These are phyloP conservation scores for Caretta caretta DNA, from an alignment of 2,113 vertebrate genomes.

Conservation along the genomic window DNA sequence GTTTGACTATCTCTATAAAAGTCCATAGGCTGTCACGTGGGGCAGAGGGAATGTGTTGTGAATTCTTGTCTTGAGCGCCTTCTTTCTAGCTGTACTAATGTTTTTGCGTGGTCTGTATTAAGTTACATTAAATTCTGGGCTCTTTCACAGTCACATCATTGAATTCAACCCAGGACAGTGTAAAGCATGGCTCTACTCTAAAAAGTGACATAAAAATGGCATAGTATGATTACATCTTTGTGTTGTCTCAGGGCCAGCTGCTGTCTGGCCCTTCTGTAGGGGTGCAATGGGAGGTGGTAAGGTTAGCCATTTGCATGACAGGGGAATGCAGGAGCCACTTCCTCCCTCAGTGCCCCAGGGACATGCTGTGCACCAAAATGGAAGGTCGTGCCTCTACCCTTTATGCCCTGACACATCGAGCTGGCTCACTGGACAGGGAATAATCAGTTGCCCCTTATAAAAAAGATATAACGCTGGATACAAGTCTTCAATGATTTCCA, in stretches of 20 bases:
- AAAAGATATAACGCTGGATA: background rate
- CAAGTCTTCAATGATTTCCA: background rate
- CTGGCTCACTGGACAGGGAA: background rate
- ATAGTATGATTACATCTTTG: background rate
- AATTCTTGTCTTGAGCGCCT: background rate
- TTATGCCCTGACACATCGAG: background rate
- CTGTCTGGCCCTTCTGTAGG: background rate
- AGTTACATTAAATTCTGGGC: background rate
- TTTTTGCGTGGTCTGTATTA: background rate
- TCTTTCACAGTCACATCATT: background rate
- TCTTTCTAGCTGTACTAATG: background rate
- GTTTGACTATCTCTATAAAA: background rate
- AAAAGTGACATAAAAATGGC: background rate
- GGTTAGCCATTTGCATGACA: background rate
- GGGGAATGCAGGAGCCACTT: background rate
- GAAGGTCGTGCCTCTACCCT: background rate
- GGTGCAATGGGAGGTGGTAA: rapidly evolving
- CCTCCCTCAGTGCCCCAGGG: background rate
- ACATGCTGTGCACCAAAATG: background rate
- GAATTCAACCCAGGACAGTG: background rate
- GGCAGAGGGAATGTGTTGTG: background rate
- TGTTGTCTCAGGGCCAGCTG: background rate
- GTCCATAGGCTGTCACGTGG: background rate
- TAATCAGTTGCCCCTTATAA: background rate
- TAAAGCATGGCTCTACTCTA: background rate